Conservation (phyloP, 1,140 invertebrate species). For the Caenorhabditis brenneri region DNA sequence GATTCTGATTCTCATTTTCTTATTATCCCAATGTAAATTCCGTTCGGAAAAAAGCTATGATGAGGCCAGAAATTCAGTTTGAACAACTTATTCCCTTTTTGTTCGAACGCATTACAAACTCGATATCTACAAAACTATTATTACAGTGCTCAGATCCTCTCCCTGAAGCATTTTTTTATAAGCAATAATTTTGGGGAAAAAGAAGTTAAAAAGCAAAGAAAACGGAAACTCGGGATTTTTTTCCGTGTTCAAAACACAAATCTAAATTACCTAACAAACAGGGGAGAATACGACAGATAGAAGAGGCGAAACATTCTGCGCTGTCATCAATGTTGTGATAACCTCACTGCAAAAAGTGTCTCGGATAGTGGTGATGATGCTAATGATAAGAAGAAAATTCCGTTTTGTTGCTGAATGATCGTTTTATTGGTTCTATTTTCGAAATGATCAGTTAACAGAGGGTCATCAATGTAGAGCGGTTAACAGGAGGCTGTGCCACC, state of each 20-base stretch:
- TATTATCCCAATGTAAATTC: neutral
- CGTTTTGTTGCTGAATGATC: neutral
- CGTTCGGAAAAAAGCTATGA: neutral
- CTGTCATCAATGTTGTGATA: conserved; percentile 17
- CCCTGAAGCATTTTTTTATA: too few species aligned
- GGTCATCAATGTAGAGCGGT: neutral
- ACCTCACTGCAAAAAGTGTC: neutral
- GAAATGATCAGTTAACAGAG: too few species aligned
- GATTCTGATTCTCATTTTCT: neutral
- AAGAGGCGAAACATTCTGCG: conserved; percentile 6
- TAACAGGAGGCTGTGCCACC: neutral
- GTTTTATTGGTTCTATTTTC: neutral
- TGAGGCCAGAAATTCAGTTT: neutral
- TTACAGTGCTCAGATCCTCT: too few species aligned
- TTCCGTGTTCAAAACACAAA: neutral
- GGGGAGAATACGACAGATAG: neutral
- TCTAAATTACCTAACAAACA: neutral
- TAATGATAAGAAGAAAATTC: conserved; percentile 14
- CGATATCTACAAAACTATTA: too few species aligned
- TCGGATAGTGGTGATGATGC: neutral
- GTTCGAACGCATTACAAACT: too few species aligned
- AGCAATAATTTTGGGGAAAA: too few species aligned
- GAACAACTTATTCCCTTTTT: too few species aligned
- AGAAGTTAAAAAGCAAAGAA: too few species aligned
- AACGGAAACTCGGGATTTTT: too few species aligned